Evolutionary conservation across 2,113 vertebrate genomes (phyloP).

Genomic region (Oreochromis aureus): DNA sequence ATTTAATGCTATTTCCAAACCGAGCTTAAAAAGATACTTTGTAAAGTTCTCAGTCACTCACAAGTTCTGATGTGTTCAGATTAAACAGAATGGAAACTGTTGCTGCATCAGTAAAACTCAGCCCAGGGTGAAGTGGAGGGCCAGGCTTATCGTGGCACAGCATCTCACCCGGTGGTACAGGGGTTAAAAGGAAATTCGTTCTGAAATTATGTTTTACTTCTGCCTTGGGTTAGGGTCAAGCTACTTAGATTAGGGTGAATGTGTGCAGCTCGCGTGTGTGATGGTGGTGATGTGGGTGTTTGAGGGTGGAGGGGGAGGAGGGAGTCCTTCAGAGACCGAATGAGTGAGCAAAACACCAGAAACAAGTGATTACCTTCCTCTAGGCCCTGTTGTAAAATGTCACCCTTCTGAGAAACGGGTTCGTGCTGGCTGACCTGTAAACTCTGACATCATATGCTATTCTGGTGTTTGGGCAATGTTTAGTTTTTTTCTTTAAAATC

Average conservation of each 20-base stretch:
- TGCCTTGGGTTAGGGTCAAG: constrained; percentile 17
- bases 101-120: background rate
- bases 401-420: constrained; percentile 18
- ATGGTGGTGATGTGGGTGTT: background rate
- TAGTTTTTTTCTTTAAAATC: background rate
- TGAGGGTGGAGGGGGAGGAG: background rate
- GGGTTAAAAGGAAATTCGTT: constrained; percentile 37
- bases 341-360: constrained; percentile 2
- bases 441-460: constrained; percentile 18
- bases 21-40: background rate
- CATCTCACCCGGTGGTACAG: background rate
- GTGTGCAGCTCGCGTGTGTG: background rate
- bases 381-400: constrained; percentile 35
- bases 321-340: background rate
- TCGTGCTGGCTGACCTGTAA: background rate
- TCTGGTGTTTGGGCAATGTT: background rate
- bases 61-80: background rate
- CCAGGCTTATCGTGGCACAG: background rate
- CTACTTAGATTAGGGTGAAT: constrained; percentile 32
- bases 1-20: background rate
- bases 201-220: constrained; percentile 34
- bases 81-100: background rate
- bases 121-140: background rate
- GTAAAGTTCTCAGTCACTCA: background rate
- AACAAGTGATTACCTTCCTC: constrained; percentile 28